These are phyloP conservation scores for Latheticus oryzae DNA, from an alignment of 2,888 invertebrate species.

Conservation along the genomic window DNA sequence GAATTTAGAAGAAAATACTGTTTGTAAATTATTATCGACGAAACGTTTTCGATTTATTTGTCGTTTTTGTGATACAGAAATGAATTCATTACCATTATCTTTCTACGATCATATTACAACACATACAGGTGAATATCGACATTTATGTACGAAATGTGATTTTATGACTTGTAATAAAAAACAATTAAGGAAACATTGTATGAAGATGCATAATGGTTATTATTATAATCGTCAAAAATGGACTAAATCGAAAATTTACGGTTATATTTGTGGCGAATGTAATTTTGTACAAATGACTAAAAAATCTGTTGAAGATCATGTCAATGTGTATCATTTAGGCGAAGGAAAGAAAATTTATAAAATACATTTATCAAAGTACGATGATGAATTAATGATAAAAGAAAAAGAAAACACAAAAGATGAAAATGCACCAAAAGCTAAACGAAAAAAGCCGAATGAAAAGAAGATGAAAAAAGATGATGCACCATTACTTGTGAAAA, in stretches of 20 bases:
- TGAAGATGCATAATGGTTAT: conserved; percentile 48
- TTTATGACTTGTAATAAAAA: conserved; percentile 54
- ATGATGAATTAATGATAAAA: conserved; percentile 27
- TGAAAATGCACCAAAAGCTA: conserved; percentile 33
- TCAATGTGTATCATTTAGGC: conserved; percentile 69
- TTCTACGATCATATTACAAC: conserved; percentile 80
- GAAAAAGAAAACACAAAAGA: conserved; percentile 5
- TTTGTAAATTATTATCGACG: not conserved
- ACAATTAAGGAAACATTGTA: conserved; percentile 53
- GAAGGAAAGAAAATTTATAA: conserved; percentile 65
- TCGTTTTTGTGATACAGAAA: conserved; percentile 59
- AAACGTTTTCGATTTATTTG: conserved; percentile 54
- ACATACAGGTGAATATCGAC: conserved; percentile 84
- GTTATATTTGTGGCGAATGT: conserved; percentile 77
- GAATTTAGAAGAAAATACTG: conserved; percentile 47
- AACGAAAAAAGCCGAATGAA: conserved; percentile 46
- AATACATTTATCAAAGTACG: conserved; percentile 57
- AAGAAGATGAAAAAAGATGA: conserved; percentile 47
- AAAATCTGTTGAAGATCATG: conserved; percentile 73
- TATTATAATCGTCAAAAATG: conserved; percentile 12
- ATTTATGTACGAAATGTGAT: conserved; percentile 73
- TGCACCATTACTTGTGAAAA: conserved; percentile 11
- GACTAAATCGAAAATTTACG: conserved; percentile 47
- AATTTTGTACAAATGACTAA: conserved; percentile 78
- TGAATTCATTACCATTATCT: conserved; percentile 51